Base-by-base conservation (phyloP, 2,113 vertebrate species). In the Notothenia rossii region DNA sequence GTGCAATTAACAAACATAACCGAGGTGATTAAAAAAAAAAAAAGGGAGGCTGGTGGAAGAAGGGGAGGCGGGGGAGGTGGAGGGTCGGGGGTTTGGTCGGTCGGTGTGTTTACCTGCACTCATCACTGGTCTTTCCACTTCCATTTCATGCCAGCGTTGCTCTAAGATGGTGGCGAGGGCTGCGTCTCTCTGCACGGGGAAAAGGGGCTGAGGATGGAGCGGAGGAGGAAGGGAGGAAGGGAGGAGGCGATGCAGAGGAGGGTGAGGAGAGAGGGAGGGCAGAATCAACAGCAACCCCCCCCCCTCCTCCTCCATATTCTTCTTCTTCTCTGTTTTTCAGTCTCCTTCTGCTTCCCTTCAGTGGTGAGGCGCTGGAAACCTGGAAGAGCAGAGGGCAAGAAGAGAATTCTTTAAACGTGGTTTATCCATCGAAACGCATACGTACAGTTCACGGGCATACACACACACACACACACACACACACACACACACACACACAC, bases 101-200 rank as follows among this genome's bases (percentile, higher is more conserved):
- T 82, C 54, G 68, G 82, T 51, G 71, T 84, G 87, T 93, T 40
- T 96, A 96, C 95, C 95, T 95, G 93, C 89, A 68, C 74, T 60
- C 74, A 79, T 25, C 25, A 25, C 79, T 65, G 84, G 84, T 90
- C 85, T 81, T 82, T 83, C 69, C 89, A 90, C 93, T 93, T 94
- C 94, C 94, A 95, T 96, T 94, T 95, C 90, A 82, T 94, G 93
- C 93, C 94, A 93, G 90, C 65, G 63, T 90, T 78, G 82, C 90
- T 93, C 91, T 95, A 95, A 96, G 95, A 96, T 96, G 94, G 94
- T 94, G 95, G 95, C 91, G 85, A 83, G 65, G 90, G 85, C 91
- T 91, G 93, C 84, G 77, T 92, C 86, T 93, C 25, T 74, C 85
- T 86, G 90, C 86, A 90, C 88, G 86, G 90, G 92, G 80, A 92